phyloP scores from a whole-genome alignment of 2,113 vertebrate species.

The Furnarius figulus region DNA sequence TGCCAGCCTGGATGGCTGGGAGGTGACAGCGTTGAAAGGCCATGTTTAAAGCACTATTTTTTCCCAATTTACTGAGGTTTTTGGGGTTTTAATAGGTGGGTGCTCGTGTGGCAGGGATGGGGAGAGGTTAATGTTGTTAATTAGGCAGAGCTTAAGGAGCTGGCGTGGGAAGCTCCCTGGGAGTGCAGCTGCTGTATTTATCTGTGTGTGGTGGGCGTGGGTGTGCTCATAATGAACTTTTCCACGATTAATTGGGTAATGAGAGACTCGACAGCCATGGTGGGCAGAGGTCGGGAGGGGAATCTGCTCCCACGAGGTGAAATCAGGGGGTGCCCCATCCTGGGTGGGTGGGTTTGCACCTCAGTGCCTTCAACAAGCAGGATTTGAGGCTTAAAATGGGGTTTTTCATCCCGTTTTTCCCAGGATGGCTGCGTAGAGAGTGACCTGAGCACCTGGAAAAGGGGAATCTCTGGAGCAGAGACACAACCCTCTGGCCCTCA shows the following conservation, averaged over 20 bases:
- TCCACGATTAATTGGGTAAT: background rate
- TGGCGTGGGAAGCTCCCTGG: background rate
- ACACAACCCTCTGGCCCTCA: fast-evolving
- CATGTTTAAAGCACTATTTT: fast-evolving
- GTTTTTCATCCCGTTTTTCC: background rate
- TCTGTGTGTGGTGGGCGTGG: background rate
- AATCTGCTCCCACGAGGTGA: background rate
- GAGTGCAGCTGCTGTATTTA: background rate
- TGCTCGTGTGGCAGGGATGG: background rate
- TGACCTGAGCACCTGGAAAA: background rate
- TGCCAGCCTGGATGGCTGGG: fast-evolving
- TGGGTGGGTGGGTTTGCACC: fast-evolving
- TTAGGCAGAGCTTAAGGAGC: background rate
- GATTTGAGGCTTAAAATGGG: background rate
- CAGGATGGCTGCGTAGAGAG: background rate
- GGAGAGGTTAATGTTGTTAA: background rate
- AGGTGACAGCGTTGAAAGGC: background rate
- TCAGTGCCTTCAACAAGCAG: fast-evolving
- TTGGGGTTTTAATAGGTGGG: background rate
- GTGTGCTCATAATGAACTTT: background rate
- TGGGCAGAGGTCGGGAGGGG: background rate
- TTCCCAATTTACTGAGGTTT: fast-evolving
- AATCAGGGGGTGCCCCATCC: fast-evolving
- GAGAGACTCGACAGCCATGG: background rate
- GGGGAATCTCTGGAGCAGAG: background rate